Base-by-base conservation (phyloP, 2,797 vertebrate genomes). In the Carduelis carduelis region DNA sequence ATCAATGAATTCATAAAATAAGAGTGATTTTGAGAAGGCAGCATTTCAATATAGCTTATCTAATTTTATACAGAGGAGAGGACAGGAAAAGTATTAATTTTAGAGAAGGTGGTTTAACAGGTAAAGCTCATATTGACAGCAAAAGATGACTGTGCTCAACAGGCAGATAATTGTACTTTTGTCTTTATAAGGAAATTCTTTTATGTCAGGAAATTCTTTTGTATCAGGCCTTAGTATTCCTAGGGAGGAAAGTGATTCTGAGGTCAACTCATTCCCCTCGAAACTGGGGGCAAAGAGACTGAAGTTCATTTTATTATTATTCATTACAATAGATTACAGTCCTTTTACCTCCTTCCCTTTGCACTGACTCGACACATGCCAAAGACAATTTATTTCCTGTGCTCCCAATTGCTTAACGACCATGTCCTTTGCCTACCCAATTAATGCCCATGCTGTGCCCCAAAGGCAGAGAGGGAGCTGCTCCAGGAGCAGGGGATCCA, bases 251-350 rank as follows among this genome's bases (percentile, higher is more conserved):
- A 94, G 86, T 34, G 13, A 65, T 90, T 89, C 49, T 74, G 50
- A 84, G 61, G 72, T 78, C 69, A 93, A 65, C 27, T 74, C 41
- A 57, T 41, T 81, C 32, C 21, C 50, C 55, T 72, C 78, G 35
- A 46, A 94, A 87, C 3, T 4, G n/a, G 21, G 49, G 15, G 18
- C 53, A 74, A 47, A 68, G 5, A 71, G 32, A 76, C 43, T 47
- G 18, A 56, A 77, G 27, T 89, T 81, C 41, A 69, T 63, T 65
- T 88, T 53, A 41, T 77, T 79, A 68, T 69, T 88, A 72, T 44
- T 90, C 85, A 86, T 90, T 91, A 94, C 47, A n/a, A 76, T 55
- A 74, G 72, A 93, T 86, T 78, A 86, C 12, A 86, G 43, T 72
- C 39, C 52, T 66, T 65, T 83, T 71, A 64, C 78, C 78, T 83